These are phyloP conservation scores for Drosophila barbarae DNA, from an alignment of 2,888 invertebrate genomes.

Conservation along the genomic window DNA sequence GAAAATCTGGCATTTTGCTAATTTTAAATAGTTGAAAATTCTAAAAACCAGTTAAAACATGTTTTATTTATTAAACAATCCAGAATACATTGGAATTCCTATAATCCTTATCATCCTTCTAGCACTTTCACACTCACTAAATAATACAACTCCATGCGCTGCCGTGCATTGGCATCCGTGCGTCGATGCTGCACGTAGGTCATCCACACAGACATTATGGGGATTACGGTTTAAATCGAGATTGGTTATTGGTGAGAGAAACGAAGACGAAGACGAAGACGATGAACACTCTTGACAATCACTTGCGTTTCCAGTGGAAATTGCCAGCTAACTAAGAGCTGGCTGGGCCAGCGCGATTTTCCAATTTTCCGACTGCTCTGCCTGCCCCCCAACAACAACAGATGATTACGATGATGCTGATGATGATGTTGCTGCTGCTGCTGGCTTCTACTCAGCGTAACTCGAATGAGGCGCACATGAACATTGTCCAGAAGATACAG, in stretches of 20 bases:
- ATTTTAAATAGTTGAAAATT: background rate
- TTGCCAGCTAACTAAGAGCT: constrained; percentile 32
- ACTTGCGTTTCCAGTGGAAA: constrained; percentile 30
- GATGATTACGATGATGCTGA: constrained; percentile 1
- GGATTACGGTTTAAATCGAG: background rate
- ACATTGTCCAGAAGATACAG: constrained; percentile 39
- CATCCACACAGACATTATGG: constrained; percentile 83
- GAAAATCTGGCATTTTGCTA: background rate
- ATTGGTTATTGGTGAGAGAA: background rate
- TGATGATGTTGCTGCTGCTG: background rate
- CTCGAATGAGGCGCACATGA: constrained; percentile 40
- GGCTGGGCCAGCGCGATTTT: background rate
- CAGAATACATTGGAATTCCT: background rate
- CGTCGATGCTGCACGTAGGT: constrained; percentile 81
- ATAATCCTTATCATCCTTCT: background rate
- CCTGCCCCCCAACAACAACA: background rate
- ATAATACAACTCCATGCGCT: constrained; percentile 79
- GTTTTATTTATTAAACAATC: background rate
- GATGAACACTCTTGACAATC: constrained; percentile 11
- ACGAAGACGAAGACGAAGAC: no score
- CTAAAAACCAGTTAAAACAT: background rate
- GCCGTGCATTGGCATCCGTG: constrained; percentile 69
- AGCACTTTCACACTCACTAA: constrained; percentile 77
- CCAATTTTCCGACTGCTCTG: constrained; percentile 17
- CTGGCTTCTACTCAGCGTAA: constrained; percentile 5